phyloP scores from a whole-genome alignment of 2,888 invertebrate genomes.

The Ceramica pisi region DNA sequence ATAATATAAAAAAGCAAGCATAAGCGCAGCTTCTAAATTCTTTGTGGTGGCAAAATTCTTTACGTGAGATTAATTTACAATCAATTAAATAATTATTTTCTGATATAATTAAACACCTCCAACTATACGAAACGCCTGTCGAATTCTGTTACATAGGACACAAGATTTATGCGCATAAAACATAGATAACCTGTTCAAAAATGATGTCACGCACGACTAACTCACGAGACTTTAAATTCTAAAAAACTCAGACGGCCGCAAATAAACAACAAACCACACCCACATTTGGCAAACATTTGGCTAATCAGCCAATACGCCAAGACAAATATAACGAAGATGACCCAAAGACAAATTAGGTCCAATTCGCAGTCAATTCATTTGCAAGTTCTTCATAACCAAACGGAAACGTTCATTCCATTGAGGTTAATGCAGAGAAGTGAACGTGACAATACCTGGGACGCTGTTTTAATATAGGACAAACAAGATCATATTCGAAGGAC shows the following conservation, averaged over 20 bases:
- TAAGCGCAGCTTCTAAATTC: not conserved
- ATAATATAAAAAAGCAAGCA: slow-evolving; percentile 2
- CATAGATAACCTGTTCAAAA: slow-evolving; percentile 30
- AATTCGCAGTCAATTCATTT: slow-evolving; percentile 56
- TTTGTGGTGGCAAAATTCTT: not conserved
- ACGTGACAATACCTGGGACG: not conserved
- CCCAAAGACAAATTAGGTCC: slow-evolving; percentile 46
- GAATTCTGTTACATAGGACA: not conserved
- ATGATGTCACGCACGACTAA: slow-evolving; percentile 3
- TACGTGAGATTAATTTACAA: not conserved
- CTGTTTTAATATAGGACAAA: not conserved
- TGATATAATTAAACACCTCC: not conserved
- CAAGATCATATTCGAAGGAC: no score
- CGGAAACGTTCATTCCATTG: slow-evolving; percentile 59
- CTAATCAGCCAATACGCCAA: slow-evolving; percentile 36
- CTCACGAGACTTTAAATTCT: slow-evolving; percentile 3
- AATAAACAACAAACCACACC: slow-evolving; percentile 46
- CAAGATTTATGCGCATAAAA: not conserved
- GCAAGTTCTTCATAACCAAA: slow-evolving; percentile 43
- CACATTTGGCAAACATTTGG: slow-evolving; percentile 36
- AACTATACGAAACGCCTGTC: not conserved
- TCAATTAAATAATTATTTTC: not conserved
- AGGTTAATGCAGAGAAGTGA: slow-evolving; percentile 27
- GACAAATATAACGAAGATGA: slow-evolving; percentile 33
- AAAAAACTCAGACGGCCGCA: slow-evolving; percentile 11